phyloP scores from a whole-genome alignment of 2,888 invertebrate genomes.

The Tillus elongatus region DNA sequence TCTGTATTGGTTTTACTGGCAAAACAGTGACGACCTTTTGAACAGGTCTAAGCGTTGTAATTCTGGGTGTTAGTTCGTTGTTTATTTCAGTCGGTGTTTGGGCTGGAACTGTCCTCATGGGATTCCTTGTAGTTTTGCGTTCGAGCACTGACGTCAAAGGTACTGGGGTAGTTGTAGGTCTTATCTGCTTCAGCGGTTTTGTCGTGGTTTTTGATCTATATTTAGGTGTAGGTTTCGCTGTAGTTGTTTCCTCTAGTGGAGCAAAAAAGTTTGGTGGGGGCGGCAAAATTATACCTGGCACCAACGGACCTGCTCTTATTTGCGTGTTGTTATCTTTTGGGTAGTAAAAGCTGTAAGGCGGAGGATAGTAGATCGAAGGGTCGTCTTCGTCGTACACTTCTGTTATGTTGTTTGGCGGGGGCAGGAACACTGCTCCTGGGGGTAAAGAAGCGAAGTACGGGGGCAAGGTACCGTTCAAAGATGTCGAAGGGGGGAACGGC shows the following conservation, averaged over 20 bases:
- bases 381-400: conserved; percentile 83
- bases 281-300: conserved; percentile 79
- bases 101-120: conserved; percentile 23
- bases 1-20: conserved; percentile 3
- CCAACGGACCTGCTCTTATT: conserved; percentile 68
- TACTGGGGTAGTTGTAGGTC: conserved; percentile 30
- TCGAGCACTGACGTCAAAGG: conserved; percentile 42
- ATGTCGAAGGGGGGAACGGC: conserved; percentile 47
- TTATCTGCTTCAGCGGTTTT: conserved; percentile 31
- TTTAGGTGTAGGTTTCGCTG: conserved; percentile 41
- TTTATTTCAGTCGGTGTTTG: conserved; percentile 24
- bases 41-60: conserved; percentile 42
- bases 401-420: conserved; percentile 43
- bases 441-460: conserved; percentile 48
- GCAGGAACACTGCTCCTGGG: conserved; percentile 52
- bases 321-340: conserved; percentile 63
- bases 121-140: conserved; percentile 22
- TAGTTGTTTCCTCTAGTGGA: conserved; percentile 49
- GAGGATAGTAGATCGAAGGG: conserved; percentile 84
- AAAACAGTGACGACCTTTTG: conserved; percentile 18
- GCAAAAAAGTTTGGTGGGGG: conserved; percentile 84
- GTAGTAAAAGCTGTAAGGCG: conserved; percentile 81
- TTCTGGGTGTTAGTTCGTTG: conserved; percentile 25
- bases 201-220: conserved; percentile 29
- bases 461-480: conserved; percentile 36